phyloP scores from a whole-genome alignment of 2,113 vertebrate species.

The Xiphophorus maculatus region DNA sequence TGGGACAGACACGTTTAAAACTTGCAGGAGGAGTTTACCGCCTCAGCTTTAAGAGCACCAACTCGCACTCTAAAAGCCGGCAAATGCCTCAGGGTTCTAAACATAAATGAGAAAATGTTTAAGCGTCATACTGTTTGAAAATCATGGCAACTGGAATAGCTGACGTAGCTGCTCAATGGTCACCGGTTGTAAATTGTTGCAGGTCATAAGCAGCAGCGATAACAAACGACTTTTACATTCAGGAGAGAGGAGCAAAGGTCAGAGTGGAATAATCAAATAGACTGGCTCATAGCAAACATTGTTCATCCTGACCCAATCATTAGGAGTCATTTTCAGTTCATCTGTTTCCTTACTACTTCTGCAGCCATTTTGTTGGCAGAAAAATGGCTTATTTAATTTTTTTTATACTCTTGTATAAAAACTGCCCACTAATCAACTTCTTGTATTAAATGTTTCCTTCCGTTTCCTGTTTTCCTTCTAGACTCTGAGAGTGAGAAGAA shows the following conservation, averaged over 20 bases:
- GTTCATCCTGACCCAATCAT: rapidly evolving
- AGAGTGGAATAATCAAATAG: neutral
- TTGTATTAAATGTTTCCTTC: neutral
- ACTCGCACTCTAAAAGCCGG: neutral
- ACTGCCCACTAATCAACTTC: neutral
- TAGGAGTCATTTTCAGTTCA: neutral
- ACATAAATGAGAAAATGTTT: too few species aligned
- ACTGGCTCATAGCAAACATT: neutral
- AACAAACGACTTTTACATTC: neutral
- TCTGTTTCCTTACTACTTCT: too few species aligned
- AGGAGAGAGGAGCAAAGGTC: slow-evolving; percentile 4
- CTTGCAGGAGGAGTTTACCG: neutral
- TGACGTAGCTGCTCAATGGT: neutral
- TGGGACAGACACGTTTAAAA: neutral
- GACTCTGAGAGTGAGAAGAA: slow-evolving; percentile 62
- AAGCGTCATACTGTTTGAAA: neutral
- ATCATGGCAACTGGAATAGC: neutral
- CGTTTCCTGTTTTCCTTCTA: slow-evolving; percentile 5
- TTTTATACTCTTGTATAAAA: too few species aligned
- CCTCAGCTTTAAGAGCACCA: neutral
- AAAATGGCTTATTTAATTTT: too few species aligned
- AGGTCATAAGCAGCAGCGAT: neutral
- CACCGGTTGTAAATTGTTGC: neutral
- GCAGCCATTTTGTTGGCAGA: neutral
- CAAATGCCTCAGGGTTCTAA: too few species aligned